Conservation (phyloP, 2,888 invertebrate genomes). For the Neuroscelio doddi region DNA sequence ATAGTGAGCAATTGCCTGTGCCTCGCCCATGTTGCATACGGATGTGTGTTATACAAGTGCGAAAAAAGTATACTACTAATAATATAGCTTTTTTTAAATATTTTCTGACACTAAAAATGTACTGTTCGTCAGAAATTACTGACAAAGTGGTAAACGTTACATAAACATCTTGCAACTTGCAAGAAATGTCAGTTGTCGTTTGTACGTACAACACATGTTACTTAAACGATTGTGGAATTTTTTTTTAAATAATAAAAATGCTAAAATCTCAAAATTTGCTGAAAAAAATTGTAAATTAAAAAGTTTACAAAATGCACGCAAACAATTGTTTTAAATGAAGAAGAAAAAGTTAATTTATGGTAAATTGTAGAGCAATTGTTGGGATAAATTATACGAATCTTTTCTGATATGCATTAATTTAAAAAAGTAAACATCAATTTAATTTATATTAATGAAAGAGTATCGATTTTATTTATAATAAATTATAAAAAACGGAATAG, state of each 20-base stretch:
- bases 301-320: too few species aligned
- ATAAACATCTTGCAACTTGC: conserved; percentile 14
- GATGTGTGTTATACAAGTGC: conserved; percentile 27
- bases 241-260: conserved; percentile 8
- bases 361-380: too few species aligned
- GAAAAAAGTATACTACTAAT: conserved; percentile 33
- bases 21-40: conserved; percentile 22
- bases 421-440: too few species aligned
- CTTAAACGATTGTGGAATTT: neutral
- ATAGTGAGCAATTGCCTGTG: conserved; percentile 21
- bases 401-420: too few species aligned
- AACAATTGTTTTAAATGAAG: too few species aligned
- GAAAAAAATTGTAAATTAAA: too few species aligned
- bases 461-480: too few species aligned
- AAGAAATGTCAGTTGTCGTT: conserved; percentile 2
- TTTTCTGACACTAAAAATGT: conserved; percentile 20
- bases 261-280: too few species aligned
- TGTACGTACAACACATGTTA: conserved; percentile 7
- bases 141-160: conserved; percentile 27
- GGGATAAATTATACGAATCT: too few species aligned
- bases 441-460: too few species aligned
- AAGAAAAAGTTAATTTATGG: too few species aligned
- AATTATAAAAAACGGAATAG: too few species aligned
- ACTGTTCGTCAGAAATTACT: conserved; percentile 20
- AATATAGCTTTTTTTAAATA: conserved; percentile 24